These are phyloP conservation scores for Meloidogyne floridensis DNA, from an alignment of 1,140 invertebrate species.

Conservation along the genomic window DNA sequence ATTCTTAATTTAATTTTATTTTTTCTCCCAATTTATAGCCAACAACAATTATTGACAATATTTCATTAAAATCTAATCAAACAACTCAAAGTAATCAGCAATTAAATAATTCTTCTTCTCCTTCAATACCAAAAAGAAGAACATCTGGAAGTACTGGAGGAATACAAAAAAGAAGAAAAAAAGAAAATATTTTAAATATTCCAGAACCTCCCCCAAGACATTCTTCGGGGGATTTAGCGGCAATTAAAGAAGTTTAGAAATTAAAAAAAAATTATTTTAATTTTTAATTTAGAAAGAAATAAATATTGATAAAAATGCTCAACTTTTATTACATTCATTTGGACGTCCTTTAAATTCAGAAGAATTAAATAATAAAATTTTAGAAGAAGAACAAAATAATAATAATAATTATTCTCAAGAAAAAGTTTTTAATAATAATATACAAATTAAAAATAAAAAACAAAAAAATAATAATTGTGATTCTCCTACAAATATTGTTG, in stretches of 20 bases:
- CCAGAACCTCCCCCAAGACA: not conserved
- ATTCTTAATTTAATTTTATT: not conserved
- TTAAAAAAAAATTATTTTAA: no score
- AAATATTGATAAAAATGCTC: not conserved
- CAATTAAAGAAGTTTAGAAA: not conserved
- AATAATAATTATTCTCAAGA: not conserved
- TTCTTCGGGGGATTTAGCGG: not conserved
- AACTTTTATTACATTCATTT: constrained; percentile 10
- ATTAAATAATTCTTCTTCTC: not conserved
- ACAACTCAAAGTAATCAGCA: not conserved
- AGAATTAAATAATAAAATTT: constrained; percentile 19
- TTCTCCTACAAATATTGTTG: not conserved
- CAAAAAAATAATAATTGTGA: not conserved
- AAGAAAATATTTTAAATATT: not conserved
- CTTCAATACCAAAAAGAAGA: not conserved
- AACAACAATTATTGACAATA: not conserved
- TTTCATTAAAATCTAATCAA: constrained; percentile 1
- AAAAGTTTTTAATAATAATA: no score
- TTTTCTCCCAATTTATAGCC: not conserved
- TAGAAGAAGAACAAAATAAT: not conserved
- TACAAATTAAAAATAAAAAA: no score
- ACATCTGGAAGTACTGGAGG: not conserved
- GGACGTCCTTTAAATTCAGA: not conserved
- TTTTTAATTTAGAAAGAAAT: not conserved
- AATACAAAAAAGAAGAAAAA: not conserved